A percentile compares a stretch with the other conserved stretches of the same genome.
Evolutionary conservation across 1,140 invertebrate species (phyloP).

Genomic region (Eufriesea mexicana): DNA sequence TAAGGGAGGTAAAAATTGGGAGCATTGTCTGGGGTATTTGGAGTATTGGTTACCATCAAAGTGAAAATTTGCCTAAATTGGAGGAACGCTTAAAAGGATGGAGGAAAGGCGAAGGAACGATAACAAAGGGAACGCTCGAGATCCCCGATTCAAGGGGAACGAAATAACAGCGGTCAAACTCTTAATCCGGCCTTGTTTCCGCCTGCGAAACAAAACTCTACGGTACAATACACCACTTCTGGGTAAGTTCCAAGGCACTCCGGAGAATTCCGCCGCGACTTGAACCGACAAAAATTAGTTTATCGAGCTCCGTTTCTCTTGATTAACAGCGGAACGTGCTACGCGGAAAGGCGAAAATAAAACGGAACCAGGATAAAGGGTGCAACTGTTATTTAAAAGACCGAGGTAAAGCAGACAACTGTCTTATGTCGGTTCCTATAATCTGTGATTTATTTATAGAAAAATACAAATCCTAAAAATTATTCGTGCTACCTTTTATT

Average conservation of each 20-base stretch:
- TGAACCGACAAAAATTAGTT: constrained; percentile 27
- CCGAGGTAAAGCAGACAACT: too few species aligned
- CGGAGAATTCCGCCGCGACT: constrained; percentile 9
- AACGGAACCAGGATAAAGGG: neutral
- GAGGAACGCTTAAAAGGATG: neutral
- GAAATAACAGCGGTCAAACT: constrained; percentile 39
- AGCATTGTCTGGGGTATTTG: neutral
- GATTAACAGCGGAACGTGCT: neutral
- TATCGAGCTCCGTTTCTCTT: constrained; percentile 24
- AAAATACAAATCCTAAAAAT: too few species aligned
- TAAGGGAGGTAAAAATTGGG: neutral
- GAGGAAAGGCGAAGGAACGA: neutral
- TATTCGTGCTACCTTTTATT: too few species aligned
- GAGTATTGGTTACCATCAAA: constrained; percentile 7
- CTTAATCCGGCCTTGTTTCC: constrained; percentile 34
- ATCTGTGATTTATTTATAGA: too few species aligned
- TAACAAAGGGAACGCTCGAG: constrained; percentile 26
- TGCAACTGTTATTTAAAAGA: too few species aligned
- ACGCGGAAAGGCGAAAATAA: too few species aligned
- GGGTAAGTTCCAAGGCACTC: neutral
- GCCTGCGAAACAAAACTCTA: constrained; percentile 7
- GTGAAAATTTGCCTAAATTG: constrained; percentile 10
- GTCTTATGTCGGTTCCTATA: too few species aligned
- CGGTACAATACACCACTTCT: constrained; percentile 14
- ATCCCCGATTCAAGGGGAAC: constrained; percentile 20